Evolutionary conservation across 92 coral and sea anemone genomes (phyloP).

Genomic region (Porites lobata): DNA sequence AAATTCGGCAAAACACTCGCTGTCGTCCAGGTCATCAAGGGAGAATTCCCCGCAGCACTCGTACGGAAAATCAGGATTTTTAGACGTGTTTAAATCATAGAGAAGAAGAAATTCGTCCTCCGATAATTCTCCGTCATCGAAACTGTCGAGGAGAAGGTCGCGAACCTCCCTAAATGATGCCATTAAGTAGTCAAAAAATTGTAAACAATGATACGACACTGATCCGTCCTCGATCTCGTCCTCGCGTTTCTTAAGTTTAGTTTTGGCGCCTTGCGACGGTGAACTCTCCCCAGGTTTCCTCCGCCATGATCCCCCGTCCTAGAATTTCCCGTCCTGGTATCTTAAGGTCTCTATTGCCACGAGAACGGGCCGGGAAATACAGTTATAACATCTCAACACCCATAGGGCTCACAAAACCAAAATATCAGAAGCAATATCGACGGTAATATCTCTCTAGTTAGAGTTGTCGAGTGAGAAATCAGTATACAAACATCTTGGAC

Average conservation of each 20-base stretch:
- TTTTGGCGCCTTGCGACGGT: slow-evolving; percentile 33
- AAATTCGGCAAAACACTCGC: slow-evolving; percentile 27
- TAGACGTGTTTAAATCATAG: slow-evolving; percentile 9
- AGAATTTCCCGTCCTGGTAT: too few relatives aligned
- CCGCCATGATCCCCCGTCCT: background rate
- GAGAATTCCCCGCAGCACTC: slow-evolving; percentile 14
- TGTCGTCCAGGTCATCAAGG: slow-evolving; percentile 31
- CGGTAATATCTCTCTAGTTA: too few relatives aligned
- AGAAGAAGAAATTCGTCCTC: slow-evolving; percentile 38
- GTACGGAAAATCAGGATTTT: slow-evolving; percentile 42
- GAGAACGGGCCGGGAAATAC: too few relatives aligned
- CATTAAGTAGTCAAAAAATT: background rate
- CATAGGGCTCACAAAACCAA: too few relatives aligned
- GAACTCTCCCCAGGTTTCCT: slow-evolving; percentile 35
- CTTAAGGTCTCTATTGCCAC: too few relatives aligned
- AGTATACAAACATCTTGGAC: too few relatives aligned
- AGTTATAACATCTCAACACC: too few relatives aligned
- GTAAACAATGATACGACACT: background rate
- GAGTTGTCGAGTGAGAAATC: too few relatives aligned
- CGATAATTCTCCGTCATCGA: slow-evolving; percentile 7
- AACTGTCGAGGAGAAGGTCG: slow-evolving; percentile 28
- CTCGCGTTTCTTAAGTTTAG: background rate
- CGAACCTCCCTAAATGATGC: slow-evolving; percentile 24
- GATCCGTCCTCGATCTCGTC: background rate
- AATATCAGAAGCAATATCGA: too few relatives aligned